Evolutionary conservation across 2,888 invertebrate species (phyloP).

Genomic region (Agrotis segetum): DNA sequence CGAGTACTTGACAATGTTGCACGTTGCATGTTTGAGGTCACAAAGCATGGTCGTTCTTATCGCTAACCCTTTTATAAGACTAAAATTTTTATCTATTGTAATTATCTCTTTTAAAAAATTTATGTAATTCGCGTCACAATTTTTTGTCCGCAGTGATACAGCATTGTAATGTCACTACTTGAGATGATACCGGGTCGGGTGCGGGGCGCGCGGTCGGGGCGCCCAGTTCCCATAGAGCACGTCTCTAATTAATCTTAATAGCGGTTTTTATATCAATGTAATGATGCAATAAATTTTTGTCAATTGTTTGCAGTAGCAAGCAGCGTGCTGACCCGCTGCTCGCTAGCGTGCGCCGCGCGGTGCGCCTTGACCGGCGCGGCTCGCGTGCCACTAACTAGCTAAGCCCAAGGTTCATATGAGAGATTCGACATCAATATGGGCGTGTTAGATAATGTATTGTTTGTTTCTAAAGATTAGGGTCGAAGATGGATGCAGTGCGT

Average conservation of each 20-base stretch:
- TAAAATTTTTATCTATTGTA: conserved; percentile 5
- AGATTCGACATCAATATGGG: conserved; percentile 62
- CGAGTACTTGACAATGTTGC: neutral
- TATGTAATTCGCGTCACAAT: conserved; percentile 15
- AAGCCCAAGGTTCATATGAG: conserved; percentile 64
- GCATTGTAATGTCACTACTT: conserved; percentile 19
- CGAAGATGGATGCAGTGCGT: conserved; percentile 23
- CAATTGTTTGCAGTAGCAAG: conserved; percentile 46
- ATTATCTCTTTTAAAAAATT: conserved; percentile 15
- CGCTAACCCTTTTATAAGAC: neutral
- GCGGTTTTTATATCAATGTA: conserved; percentile 43
- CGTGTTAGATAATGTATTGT: conserved; percentile 50
- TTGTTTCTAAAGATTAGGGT: conserved; percentile 45
- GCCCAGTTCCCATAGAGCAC: conserved; percentile 41
- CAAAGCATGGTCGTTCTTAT: conserved; percentile 15
- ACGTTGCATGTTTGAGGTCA: conserved; percentile 36
- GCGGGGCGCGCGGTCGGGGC: neutral
- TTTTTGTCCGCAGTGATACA: conserved; percentile 22
- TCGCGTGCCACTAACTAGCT: conserved; percentile 62
- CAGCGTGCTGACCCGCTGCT: conserved; percentile 30
- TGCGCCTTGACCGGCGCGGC: conserved; percentile 58
- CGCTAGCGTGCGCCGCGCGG: conserved; percentile 19
- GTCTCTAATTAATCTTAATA: conserved; percentile 55
- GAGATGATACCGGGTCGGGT: neutral
- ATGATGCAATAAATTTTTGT: conserved; percentile 59